A percentile compares a stretch with the other conserved stretches of the same genome.
phyloP scores from a whole-genome alignment of 2,113 vertebrate genomes.

The Paratilapia polleni region DNA sequence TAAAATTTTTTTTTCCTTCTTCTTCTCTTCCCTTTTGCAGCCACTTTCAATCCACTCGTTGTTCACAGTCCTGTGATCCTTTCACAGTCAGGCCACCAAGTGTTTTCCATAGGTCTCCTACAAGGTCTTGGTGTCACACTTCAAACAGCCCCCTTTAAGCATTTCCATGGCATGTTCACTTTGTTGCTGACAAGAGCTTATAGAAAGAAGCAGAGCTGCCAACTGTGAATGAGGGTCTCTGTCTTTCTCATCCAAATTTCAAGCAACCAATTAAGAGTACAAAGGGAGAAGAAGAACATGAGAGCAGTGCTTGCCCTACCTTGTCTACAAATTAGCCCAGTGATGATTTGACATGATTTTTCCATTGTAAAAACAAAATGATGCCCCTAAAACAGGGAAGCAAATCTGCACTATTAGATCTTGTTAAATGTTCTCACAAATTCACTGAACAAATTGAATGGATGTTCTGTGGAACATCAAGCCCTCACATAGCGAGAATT shows the following conservation, averaged over 20 bases:
- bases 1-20: no score
- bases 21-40: constrained; percentile 8
- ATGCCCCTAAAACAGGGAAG: constrained; percentile 32
- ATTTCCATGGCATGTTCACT: constrained; percentile 30
- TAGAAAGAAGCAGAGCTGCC: not conserved
- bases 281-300: not conserved
- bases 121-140: constrained; percentile 51
- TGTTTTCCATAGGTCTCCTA: constrained; percentile 42
- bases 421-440: not conserved
- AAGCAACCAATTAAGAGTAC: not conserved
- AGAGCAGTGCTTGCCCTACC: not conserved
- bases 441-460: not conserved
- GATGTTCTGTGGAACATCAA: not conserved
- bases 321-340: constrained; percentile 14
- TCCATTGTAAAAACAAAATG: constrained; percentile 48
- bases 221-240: constrained; percentile 2
- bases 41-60: constrained; percentile 51
- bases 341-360: constrained; percentile 36
- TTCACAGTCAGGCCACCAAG: constrained; percentile 14
- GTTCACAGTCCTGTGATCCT: constrained; percentile 54
- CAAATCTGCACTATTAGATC: not conserved
- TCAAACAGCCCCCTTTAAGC: constrained; percentile 48
- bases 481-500: not conserved
- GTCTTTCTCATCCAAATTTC: constrained; percentile 19
- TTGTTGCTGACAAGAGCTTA: constrained; percentile 15